Evolutionary conservation across 2,113 vertebrate genomes (phyloP).

Genomic region (Dromaius novaehollandiae): DNA sequence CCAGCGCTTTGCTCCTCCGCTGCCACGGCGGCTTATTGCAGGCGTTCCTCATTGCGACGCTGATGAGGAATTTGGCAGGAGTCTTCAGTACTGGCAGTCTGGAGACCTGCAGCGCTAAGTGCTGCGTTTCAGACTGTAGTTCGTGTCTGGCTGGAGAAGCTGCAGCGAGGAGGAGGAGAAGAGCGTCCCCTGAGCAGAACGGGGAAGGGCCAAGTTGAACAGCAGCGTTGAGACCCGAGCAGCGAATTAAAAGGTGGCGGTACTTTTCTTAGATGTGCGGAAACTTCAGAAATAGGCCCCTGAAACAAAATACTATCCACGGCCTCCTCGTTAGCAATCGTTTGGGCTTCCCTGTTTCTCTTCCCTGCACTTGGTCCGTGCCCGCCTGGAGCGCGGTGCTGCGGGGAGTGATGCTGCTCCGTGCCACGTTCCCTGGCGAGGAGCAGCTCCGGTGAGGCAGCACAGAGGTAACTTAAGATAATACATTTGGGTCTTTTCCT

Average conservation of each 20-base stretch:
- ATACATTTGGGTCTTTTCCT: not conserved
- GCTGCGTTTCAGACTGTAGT: not conserved
- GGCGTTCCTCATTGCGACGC: not conserved
- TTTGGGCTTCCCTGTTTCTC: not conserved
- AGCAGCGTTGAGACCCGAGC: not conserved
- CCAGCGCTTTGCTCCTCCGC: not conserved
- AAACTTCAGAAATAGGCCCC: not conserved
- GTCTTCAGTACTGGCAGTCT: not conserved
- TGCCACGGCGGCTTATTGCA: not conserved
- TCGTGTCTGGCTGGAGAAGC: not conserved
- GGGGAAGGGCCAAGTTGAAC: not conserved
- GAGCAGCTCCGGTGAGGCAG: not conserved
- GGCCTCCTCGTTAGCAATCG: not conserved
- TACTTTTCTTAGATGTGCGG: not conserved
- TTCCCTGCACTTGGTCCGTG: not conserved
- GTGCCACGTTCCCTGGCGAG: too few species aligned
- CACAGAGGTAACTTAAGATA: not conserved
- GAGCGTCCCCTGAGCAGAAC: accelerated
- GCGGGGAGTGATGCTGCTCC: not conserved
- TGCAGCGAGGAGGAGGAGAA: not conserved
- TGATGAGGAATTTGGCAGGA: not conserved
- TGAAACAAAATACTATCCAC: not conserved
- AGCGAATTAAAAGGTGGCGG: not conserved
- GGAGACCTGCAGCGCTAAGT: not conserved
- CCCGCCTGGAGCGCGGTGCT: not conserved